Conservation (phyloP, 2,797 vertebrate species). For the Huso huso region DNA sequence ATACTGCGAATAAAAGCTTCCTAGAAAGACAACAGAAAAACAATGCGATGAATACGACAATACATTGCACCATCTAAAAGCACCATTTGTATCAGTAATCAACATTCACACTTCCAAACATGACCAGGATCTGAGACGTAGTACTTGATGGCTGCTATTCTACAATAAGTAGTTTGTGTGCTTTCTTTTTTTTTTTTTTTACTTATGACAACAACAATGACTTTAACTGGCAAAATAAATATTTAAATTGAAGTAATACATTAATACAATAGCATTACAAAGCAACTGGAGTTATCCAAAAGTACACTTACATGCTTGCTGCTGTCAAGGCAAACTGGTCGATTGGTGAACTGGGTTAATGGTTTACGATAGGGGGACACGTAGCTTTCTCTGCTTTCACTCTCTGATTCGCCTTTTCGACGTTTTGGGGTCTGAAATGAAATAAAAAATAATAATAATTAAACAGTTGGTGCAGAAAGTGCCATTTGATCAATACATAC, state of each 20-base stretch:
- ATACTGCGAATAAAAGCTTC: constrained; percentile 91
- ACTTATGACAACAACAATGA: too few relatives aligned
- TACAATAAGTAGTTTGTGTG: too few relatives aligned
- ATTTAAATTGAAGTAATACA: too few relatives aligned
- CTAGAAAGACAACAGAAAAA: constrained; percentile 52
- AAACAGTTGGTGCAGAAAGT: too few relatives aligned
- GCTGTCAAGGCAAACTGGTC: constrained; percentile 61
- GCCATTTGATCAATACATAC: too few relatives aligned
- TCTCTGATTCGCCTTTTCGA: constrained; percentile 39
- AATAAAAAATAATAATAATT: neutral
- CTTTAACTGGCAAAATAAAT: too few relatives aligned
- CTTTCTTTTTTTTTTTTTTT: too few relatives aligned
- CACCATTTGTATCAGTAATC: too few relatives aligned
- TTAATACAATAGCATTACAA: neutral
- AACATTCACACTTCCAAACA: too few relatives aligned
- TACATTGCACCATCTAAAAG: too few relatives aligned
- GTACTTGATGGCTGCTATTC: too few relatives aligned
- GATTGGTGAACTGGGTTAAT: constrained; percentile 62
- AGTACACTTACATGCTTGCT: constrained; percentile 71
- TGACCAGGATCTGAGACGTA: too few relatives aligned
- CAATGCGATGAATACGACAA: neutral
- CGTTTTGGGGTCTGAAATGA: constrained; percentile 59
- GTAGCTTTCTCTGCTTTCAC: constrained; percentile 44
- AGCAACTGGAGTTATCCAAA: neutral
- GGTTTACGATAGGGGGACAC: constrained; percentile 76